Base-by-base conservation (phyloP, 2,888 invertebrate species). In the Cheilosia impressa region DNA sequence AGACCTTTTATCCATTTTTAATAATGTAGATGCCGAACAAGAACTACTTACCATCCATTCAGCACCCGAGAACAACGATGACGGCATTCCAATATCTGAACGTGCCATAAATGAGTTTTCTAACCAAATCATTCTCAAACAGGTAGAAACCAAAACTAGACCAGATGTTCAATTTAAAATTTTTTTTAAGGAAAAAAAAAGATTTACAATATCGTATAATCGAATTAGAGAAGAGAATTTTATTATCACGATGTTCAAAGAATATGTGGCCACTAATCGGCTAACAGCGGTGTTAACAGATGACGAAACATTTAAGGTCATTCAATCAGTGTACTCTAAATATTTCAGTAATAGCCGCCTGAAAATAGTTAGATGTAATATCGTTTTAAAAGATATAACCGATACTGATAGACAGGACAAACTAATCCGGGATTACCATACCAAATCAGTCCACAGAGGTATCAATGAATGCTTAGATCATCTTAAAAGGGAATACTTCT, bases 21-120 rank as follows among this genome's bases (percentile, higher is more conserved):
- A 57, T 9, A 57, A 57, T 57, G 34, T 57, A 31, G 55, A 57
- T 6, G 31, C 13, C 10, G 7, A 31, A 2, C n/a, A 31, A 13
- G n/a, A 34, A 19, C 3, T 22, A 10, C 17, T 31, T 9, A 75
- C 65, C 4, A 57, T 65, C 7, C 57, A 65, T 31, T 57, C 47
- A 10, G 60, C 72, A 19, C 4, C 27, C 6, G 58, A 81, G 17
- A 71, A 77, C 31, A 9, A 19, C 19, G 13, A 66, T 45, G 47
- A 65, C 9, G 72, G 63, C 10, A 75, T 81, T 13, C 68, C 68
- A 2, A 68, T 81, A 6, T 60, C 62, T 2, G 75, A 62, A 62
- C 72, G 73, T 52, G 60, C 82, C 6, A 10, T 87, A 22, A 82
- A 82, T 10, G 78, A 87, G 2, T 87, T 77, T 55, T 62, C 69